Base-by-base conservation (phyloP, 2,888 invertebrate species). In the Conus canariensis region DNA sequence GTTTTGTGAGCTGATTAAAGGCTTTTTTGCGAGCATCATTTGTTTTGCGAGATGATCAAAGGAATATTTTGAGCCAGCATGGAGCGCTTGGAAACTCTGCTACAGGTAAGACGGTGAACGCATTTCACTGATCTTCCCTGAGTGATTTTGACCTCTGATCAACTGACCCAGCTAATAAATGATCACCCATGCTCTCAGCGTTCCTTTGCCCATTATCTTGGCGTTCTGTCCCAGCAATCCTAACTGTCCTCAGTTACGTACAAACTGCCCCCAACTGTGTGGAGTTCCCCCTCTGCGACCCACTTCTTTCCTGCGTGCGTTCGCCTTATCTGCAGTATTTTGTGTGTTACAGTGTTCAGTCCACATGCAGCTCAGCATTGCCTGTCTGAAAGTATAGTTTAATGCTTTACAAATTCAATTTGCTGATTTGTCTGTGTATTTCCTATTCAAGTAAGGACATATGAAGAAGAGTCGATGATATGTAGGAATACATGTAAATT, bases 71-170 rank as follows among this genome's bases (percentile, higher is more conserved):
- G 82, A 58, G 19, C 56, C 16, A 6, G 16, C 19, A 19, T 56
- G 82, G 82, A 83, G 9, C 56, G 58, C 82, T 56, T 83, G 82
- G 58, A 83, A 10, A 19, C 10, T n/a, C 58, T 10, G 74, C 59
- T 58, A 7, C 19, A 87, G 87, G 87, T 87, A 87, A 87, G 87
- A 45, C 74, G 30, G 74, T 74, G 74, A 74, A 45, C 87, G 74
- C 87, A 74, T 74, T 87, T 87, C 87, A 87, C 87, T 87, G 87
- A n/a, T 22, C 14, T 58, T 45, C 87, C 87, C 74, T 87, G 87
- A 70, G 74, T 87, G 87, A 74, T n/a, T 16, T 25, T 87, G 87
- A 67, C 56, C 56, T 9, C 8, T 45, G 45, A 56, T 70, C 45
- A 1, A 74, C 58, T 56, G 87, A 45, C 74, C 87, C 19, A 58